Evolutionary conservation across 2,797 vertebrate genomes (phyloP).

Genomic region (Cryptoblepharus egeriae): DNA sequence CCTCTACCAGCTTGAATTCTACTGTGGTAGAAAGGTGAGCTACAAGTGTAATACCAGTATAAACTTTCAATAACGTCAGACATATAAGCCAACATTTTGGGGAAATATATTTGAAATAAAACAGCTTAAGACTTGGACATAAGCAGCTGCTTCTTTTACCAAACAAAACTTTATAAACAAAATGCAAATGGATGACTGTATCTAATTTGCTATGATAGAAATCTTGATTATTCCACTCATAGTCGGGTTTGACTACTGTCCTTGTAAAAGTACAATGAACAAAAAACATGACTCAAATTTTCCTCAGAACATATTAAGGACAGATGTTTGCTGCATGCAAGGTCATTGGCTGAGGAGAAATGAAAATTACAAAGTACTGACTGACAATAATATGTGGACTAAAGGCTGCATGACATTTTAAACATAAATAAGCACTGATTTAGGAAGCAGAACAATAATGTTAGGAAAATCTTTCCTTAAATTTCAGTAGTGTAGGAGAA

Average conservation of each 20-base stretch:
- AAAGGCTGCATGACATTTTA: conserved; percentile 23
- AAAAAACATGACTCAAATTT: conserved; percentile 52
- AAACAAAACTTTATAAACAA: conserved; percentile 49
- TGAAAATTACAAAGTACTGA: conserved; percentile 31
- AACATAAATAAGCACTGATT: conserved; percentile 10
- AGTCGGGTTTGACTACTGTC: conserved; percentile 37
- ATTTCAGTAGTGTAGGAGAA: conserved; percentile 4
- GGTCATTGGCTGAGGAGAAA: conserved; percentile 37
- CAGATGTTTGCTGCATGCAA: conserved; percentile 45
- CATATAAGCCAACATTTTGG: background rate
- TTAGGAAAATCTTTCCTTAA: background rate
- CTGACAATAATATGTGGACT: conserved; percentile 3
- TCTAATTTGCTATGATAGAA: conserved; percentile 18
- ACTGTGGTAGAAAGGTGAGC: no score
- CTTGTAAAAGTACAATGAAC: conserved; percentile 1
- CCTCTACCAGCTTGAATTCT: no score
- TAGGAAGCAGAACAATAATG: background rate
- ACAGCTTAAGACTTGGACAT: background rate
- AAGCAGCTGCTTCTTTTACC: conserved; percentile 39
- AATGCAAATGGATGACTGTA: conserved; percentile 37
- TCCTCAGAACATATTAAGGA: conserved; percentile 45
- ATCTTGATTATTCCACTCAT: conserved; percentile 30
- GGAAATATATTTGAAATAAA: background rate
- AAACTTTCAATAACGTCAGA: background rate
- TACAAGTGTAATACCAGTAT: background rate